These are phyloP conservation scores for Spermophilus dauricus DNA, from an alignment of 2,113 vertebrate genomes.

Conservation along the genomic window DNA sequence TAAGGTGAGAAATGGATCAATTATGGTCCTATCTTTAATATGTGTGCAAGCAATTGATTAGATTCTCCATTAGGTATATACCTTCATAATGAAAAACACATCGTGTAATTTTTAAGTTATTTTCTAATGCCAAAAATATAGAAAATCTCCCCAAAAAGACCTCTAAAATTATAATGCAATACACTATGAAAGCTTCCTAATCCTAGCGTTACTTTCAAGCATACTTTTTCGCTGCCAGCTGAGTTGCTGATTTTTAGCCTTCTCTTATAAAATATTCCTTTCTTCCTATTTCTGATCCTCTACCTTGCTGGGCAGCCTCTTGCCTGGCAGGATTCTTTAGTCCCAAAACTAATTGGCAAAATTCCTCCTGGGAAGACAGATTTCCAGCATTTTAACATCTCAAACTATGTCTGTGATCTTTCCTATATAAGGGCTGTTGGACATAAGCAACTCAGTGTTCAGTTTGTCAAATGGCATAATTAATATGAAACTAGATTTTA, in stretches of 20 bases:
- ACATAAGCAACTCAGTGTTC: conserved; percentile 76
- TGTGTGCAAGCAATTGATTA: neutral
- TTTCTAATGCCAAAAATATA: conserved; percentile 42
- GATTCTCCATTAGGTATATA: neutral
- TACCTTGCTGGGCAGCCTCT: conserved; percentile 71
- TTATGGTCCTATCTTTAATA: neutral
- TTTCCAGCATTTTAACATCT: conserved; percentile 84
- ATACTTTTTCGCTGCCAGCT: conserved; percentile 62
- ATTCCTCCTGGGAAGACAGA: conserved; percentile 79
- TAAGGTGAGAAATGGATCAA: neutral
- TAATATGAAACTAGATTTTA: conserved; percentile 79
- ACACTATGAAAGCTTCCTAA: conserved; percentile 33
- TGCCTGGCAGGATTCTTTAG: conserved; percentile 74
- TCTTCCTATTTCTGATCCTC: conserved; percentile 81
- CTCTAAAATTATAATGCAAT: conserved; percentile 65
- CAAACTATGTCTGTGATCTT: conserved; percentile 81
- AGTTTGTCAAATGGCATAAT: conserved; percentile 81
- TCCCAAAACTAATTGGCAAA: conserved; percentile 85
- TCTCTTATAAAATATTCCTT: conserved; percentile 60
- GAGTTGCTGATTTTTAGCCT: conserved; percentile 69
- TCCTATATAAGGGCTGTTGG: conserved; percentile 75
- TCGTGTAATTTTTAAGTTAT: neutral
- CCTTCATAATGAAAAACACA: conserved; percentile 18
- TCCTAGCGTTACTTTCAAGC: conserved; percentile 59
- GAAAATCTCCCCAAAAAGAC: neutral